phyloP scores from a whole-genome alignment of 2,888 invertebrate genomes.

The Drosophila pseudotakahashii region DNA sequence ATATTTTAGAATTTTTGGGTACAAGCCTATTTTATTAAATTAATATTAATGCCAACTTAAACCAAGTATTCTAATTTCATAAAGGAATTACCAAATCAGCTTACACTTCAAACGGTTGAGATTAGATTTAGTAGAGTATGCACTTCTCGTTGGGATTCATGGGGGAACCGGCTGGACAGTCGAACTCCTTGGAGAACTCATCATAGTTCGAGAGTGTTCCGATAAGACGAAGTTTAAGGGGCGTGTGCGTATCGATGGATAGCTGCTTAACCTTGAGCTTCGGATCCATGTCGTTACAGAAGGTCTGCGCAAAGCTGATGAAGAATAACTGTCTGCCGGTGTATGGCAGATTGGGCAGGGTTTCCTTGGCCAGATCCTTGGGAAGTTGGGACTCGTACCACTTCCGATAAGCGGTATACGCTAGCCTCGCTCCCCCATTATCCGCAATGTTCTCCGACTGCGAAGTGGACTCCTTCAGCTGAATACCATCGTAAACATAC shows the following conservation, averaged over 20 bases:
- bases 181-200: slow-evolving; percentile 80
- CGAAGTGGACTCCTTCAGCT: slow-evolving; percentile 59
- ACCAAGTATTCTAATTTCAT: too few relatives aligned
- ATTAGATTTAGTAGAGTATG: slow-evolving; percentile 73
- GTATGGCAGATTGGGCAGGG: slow-evolving; percentile 71
- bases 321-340: slow-evolving; percentile 81
- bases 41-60: too few relatives aligned
- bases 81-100: too few relatives aligned
- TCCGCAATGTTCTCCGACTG: slow-evolving; percentile 83
- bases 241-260: slow-evolving; percentile 66
- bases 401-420: slow-evolving; percentile 77
- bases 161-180: slow-evolving; percentile 59
- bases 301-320: slow-evolving; percentile 80
- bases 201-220: slow-evolving; percentile 77
- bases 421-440: slow-evolving; percentile 80
- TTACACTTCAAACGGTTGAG: too few relatives aligned
- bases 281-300: slow-evolving; percentile 74
- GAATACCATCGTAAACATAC: slow-evolving; percentile 62
- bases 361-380: slow-evolving; percentile 57
- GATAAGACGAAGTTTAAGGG: slow-evolving; percentile 76
- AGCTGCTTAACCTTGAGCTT: slow-evolving; percentile 47
- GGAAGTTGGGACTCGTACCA: slow-evolving; percentile 60
- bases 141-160: slow-evolving; percentile 81
- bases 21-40: too few relatives aligned
- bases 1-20: too few relatives aligned